Percentiles rank a stretch among this genome's conserved stretches.
Evolutionary conservation across 53 echinoderm and acorn worm genomes (phyloP).

Genomic region (Arbacia lixula): DNA sequence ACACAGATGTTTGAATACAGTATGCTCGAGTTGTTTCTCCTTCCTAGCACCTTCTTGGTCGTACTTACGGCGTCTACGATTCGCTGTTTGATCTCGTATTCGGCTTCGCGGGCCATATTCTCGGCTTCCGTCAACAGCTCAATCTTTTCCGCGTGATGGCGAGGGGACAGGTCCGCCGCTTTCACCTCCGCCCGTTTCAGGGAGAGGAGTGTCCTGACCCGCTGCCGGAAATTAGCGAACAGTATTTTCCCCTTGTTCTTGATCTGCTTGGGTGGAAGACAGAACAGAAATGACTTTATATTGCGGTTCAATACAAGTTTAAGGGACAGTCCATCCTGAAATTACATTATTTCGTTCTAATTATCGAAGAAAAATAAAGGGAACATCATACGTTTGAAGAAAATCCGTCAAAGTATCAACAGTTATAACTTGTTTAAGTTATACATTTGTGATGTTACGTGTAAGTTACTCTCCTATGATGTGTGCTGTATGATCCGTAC

Average conservation of each 20-base stretch:
- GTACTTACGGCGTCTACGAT: slow-evolving; percentile 20
- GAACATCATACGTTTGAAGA: not conserved
- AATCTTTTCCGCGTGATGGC: not conserved
- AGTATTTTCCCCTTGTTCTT: slow-evolving; percentile 10
- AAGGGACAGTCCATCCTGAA: not conserved
- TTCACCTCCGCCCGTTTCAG: slow-evolving; percentile 19
- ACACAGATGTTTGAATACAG: too few relatives aligned
- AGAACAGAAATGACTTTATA: not conserved
- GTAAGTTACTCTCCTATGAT: too few relatives aligned
- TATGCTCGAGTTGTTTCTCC: too few relatives aligned
- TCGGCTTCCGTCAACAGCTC: not conserved
- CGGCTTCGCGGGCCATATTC: not conserved
- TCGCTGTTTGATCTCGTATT: slow-evolving; percentile 40
- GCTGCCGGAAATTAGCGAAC: not conserved
- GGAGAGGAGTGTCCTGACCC: not conserved
- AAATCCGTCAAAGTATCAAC: not conserved
- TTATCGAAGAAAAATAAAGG: not conserved
- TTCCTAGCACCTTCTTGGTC: not conserved
- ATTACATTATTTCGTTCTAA: too few relatives aligned
- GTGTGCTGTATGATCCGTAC: too few relatives aligned
- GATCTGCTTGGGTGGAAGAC: not conserved
- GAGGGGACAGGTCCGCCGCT: not conserved
- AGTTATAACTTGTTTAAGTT: not conserved
- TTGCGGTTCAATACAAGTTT: too few relatives aligned
- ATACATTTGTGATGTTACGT: too few relatives aligned